Base-by-base conservation (phyloP, 2,797 vertebrate species). In the Danionella dracula region DNA sequence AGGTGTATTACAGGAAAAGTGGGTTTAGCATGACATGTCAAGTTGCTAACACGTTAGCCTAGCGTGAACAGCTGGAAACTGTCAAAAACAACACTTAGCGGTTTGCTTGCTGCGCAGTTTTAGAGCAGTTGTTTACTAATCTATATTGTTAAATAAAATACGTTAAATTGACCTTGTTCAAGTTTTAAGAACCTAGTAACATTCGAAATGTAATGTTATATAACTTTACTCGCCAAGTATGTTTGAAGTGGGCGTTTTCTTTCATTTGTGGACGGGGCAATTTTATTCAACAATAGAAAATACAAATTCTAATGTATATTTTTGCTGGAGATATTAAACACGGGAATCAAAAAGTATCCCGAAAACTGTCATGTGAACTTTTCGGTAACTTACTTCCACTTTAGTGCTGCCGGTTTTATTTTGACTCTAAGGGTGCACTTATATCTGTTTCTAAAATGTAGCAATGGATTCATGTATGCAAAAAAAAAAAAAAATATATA, bases 31-130 rank as follows among this genome's bases (percentile, higher is more conserved):
- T 54, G 50, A 49, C 53, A 40, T 31, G 32, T 48, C 53, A 8
- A 23, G 42, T 49, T 21, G 57, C 57, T 49, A 49, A 42, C 53
- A 8, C 8, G 32, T 56, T 66, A 66, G 63, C 63, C 8, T 66
- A 48, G 63, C 42, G 16, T 15, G 15, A 56, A 66, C 53, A 66
- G 53, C 63, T 66, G 53, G 63, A 66, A 46, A 21, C 42, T 57
- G 21, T 56, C 19, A 38, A 57, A 55, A 38, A 48, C 41, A 13
- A 45, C 15, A 8, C 8, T 13, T 27, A 10, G 9, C 4, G 4
- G 40, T 21, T 19, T 42, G 37, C n/a, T 7, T 23, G 44, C 20
- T 55, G 8, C 29, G 4, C 2, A 9, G 19, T 37, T 9, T 8
- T 10, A 4, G 1, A n/a, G 4, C 10, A 4, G 4, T 17, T 10